Percentiles rank a stretch among this genome's conserved stretches.
phyloP scores from a whole-genome alignment of 1,140 invertebrate genomes.

The Listronotus oregonensis region DNA sequence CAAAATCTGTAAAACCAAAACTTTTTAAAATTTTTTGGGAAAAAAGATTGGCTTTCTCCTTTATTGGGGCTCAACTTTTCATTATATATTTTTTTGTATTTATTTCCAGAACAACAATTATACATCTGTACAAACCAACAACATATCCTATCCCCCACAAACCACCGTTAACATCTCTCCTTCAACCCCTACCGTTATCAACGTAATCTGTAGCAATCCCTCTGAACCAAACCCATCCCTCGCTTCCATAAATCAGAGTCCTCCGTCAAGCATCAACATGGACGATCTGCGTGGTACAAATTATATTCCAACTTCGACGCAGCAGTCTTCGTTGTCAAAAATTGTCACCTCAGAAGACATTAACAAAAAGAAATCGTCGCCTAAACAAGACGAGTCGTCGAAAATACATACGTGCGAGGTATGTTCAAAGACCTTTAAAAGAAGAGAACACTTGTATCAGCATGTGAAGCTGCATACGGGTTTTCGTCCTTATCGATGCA shows the following conservation, averaged over 20 bases:
- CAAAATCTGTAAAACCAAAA: no score
- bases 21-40: no score
- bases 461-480: slow-evolving; percentile 72
- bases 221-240: neutral
- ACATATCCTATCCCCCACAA: slow-evolving; percentile 6
- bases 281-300: slow-evolving; percentile 19
- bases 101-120: slow-evolving; percentile 19
- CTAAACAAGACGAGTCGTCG: slow-evolving; percentile 24
- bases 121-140: slow-evolving; percentile 3
- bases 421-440: slow-evolving; percentile 64
- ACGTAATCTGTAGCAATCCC: slow-evolving; percentile 12
- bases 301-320: neutral
- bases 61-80: no score
- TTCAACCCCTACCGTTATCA: slow-evolving; percentile 7
- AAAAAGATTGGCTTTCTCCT: no score
- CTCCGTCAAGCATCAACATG: slow-evolving; percentile 22
- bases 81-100: no score
- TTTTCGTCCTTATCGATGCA: slow-evolving; percentile 68
- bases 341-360: neutral
- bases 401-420: slow-evolving; percentile 59
- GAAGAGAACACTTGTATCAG: slow-evolving; percentile 65
- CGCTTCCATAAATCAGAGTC: neutral
- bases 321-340: neutral
- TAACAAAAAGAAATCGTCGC: neutral
- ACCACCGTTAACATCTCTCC: slow-evolving; percentile 4